Base-by-base conservation (phyloP, 2,113 vertebrate species). In the Thinocorus orbignyianus region DNA sequence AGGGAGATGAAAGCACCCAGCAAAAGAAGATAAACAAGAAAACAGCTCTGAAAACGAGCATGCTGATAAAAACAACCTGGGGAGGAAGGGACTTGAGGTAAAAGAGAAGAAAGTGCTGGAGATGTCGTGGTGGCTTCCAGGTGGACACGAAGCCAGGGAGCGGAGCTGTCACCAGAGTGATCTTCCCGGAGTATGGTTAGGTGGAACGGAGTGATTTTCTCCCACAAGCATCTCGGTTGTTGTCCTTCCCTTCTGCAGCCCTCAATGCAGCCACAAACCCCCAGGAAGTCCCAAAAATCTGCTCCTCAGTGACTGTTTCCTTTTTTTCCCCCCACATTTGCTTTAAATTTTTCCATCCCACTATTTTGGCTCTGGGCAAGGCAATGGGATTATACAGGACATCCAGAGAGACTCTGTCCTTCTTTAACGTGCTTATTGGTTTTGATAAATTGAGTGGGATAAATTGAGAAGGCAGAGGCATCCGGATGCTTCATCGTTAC, bases 171-270 rank as follows among this genome's bases (percentile, higher is more conserved):
- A 48, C 13, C 8, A 11, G 30, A 42, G 70, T 3, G 33, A 28
- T 51, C 37, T 31, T n/a, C 37, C 39, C 23, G 2, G 26, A n/a
- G 12, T 3, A 22, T 0, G 26, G 28, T 9, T 26, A 1, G 10
- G 35, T 51, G 73, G 69, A 33, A 69, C 57, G 3, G 58, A 7
- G 58, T 31, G 4, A 4, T 35, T 60, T 55, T 46, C 73, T 54
- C 52, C 42, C 3, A 0, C 60, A 13, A 19, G 10, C 2, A 0
- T 13, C 55, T 54, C 3, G 6, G 70, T 24, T 3, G 0, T 14
- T 41, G 64, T 35, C 82, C n/a, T 37, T 39, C 20, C 48, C 46
- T 51, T 33, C 69, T 64, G 51, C 46, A n/a, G 71, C 68, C 87
- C 62, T n/a, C 7, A 39, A 31, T 2, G 1, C 23, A 20, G 69